Evolutionary conservation across 2,888 invertebrate genomes (phyloP), one percentile per base, ranked within the genome.

Genomic region (Dichetophora obliterata): DNA sequence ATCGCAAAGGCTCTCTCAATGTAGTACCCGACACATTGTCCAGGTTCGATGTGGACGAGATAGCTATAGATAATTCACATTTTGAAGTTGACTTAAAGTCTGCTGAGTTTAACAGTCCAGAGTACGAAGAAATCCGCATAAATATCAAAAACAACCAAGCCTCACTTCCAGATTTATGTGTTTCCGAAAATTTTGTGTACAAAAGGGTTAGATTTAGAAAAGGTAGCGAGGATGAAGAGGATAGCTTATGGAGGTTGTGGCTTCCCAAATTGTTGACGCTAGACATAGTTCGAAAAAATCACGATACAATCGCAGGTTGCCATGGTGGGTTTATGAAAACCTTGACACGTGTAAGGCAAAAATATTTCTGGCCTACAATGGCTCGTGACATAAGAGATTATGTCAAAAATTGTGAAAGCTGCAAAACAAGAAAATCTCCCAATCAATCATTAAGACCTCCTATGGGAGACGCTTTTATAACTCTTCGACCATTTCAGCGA

Each of bases 1-100:
- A 66, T 19, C n/a, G 66, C 43, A 66, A 66, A 66, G 66, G 66
- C 3, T 48, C 48, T n/a, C n/a, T 52, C 9, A 52, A 52, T 19
- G 16, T 52, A 5, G 52, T 52, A n/a, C 52, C 52, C 16, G 37
- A 37, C 37, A 37, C 37, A 6, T 37, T 37, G 8, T 37, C 37
- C 8, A 37, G 37, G 37, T 37, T 52, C 9, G 52, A 52, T 52
- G 52, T 52, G 5, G 52, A 52, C 52, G 52, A 52, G 9, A 52
- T 52, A 9, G n/a, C 1, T 52, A 16, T 52, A 6, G n/a, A 52
- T 52, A 16, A 19, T 19, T 52, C 9, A 16, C 1, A 6, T 19
- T 16, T 52, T 19, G 52, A 52, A 6, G 19, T 68, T 43, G 43
- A 68, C 31, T 48, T 68, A 16, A 43, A 68, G 22, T 68, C 68